These are phyloP conservation scores for Nesospiza acunhae DNA, from an alignment of 2,113 vertebrate species.

Conservation along the genomic window DNA sequence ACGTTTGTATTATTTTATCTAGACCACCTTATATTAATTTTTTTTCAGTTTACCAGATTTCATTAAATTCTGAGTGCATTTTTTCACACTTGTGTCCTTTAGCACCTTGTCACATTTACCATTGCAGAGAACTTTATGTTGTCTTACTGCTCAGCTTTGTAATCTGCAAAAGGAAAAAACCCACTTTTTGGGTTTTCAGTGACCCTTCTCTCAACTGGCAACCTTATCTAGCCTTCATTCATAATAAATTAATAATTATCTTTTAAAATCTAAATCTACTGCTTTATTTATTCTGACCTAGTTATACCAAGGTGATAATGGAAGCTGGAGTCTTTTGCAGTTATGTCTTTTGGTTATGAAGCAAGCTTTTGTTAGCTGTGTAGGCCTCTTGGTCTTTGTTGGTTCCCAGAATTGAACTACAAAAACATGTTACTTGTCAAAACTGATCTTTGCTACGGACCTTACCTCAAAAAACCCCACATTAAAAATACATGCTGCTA, in stretches of 20 bases:
- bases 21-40: not conserved
- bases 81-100: not conserved
- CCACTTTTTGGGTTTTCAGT: not conserved
- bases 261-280: not conserved
- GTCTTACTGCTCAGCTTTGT: not conserved
- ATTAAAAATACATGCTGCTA: not conserved
- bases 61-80: not conserved
- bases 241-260: not conserved
- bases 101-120: not conserved
- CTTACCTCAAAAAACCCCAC: not conserved
- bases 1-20: not conserved
- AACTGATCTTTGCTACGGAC: not conserved
- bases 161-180: not conserved
- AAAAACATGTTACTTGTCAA: not conserved
- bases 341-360: not conserved
- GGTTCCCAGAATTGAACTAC: not conserved
- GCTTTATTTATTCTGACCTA: conserved; percentile 22
- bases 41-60: not conserved
- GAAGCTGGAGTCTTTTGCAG: not conserved
- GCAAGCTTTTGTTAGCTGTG: not conserved
- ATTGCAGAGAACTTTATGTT: not conserved
- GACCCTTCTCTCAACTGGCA: not conserved
- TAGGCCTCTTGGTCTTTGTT: not conserved
- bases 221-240: not conserved
- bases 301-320: not conserved